phyloP scores from a whole-genome alignment of 2,888 invertebrate species.

The Drosophila rubida region DNA sequence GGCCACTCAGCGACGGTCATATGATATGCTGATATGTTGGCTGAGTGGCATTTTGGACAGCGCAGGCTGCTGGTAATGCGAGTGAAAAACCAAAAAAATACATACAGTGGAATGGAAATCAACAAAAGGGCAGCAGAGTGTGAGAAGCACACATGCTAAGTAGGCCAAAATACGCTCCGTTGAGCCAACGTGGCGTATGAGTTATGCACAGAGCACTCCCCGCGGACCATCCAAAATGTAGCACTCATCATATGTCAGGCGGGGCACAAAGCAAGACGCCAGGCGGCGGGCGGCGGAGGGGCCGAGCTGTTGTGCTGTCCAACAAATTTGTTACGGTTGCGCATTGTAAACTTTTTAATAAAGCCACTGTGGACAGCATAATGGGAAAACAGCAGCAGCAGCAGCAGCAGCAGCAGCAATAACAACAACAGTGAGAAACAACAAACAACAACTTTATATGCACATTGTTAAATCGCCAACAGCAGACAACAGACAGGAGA shows the following conservation, averaged over 20 bases:
- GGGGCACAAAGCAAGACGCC: neutral
- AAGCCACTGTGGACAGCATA: conserved; percentile 61
- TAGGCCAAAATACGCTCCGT: conserved; percentile 42
- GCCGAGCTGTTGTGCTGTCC: conserved; percentile 12
- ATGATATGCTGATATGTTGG: conserved; percentile 30
- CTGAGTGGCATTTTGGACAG: conserved; percentile 40
- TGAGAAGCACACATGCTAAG: conserved; percentile 32
- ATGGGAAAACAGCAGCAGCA: conserved; percentile 40
- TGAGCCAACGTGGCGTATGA: conserved; percentile 45
- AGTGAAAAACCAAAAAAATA: conserved; percentile 2
- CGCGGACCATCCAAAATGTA: conserved; percentile 40
- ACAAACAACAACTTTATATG: conserved; percentile 23
- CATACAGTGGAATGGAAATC: neutral
- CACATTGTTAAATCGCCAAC: conserved; percentile 36
- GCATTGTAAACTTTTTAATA: conserved; percentile 75
- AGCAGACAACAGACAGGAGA: conserved; percentile 11
- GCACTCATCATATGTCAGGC: conserved; percentile 35
- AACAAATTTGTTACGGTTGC: conserved; percentile 34
- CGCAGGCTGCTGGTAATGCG: conserved; percentile 12
- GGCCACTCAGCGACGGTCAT: conserved; percentile 34
- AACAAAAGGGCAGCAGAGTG: neutral
- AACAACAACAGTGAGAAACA: neutral
- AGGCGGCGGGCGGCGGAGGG: neutral
- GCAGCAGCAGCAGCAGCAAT: conserved; percentile 1
- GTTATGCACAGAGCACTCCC: conserved; percentile 46